These are phyloP conservation scores for Thamnaconus septentrionalis DNA, from an alignment of 2,113 vertebrate genomes.

Conservation along the genomic window DNA sequence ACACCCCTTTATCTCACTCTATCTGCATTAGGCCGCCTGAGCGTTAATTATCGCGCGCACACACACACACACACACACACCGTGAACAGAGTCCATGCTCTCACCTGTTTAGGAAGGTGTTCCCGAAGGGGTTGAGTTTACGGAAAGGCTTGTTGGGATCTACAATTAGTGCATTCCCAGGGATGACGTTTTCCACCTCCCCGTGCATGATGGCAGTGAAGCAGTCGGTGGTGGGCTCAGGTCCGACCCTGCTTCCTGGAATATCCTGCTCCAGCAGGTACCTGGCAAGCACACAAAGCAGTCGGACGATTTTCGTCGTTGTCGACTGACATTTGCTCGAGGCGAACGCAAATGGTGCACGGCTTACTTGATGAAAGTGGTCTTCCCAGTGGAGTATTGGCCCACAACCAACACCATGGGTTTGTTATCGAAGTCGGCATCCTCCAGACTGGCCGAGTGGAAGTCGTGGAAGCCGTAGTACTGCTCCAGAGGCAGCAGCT, in stretches of 20 bases:
- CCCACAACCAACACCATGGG: slow-evolving; percentile 94
- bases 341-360: not conserved
- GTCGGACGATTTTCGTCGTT: not conserved
- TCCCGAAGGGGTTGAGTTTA: slow-evolving; percentile 91
- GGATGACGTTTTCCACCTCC: slow-evolving; percentile 81
- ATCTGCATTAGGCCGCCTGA: not conserved
- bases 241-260: slow-evolving; percentile 88
- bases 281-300: slow-evolving; percentile 52
- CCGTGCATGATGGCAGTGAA: slow-evolving; percentile 95
- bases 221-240: slow-evolving; percentile 91
- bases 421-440: slow-evolving; percentile 91
- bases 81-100: slow-evolving; percentile 14
- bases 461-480: slow-evolving; percentile 88
- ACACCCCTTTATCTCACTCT: slow-evolving; percentile 14
- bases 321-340: not conserved
- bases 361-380: slow-evolving; percentile 87
- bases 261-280: slow-evolving; percentile 93
- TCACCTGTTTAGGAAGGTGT: slow-evolving; percentile 92
- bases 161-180: slow-evolving; percentile 90
- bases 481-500: slow-evolving; percentile 87
- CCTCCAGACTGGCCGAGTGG: slow-evolving; percentile 86
- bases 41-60: no score
- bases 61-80: not conserved
- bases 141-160: slow-evolving; percentile 94
- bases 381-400: slow-evolving; percentile 93